Evolutionary conservation across 2,797 vertebrate species (phyloP), one percentile per base, ranked within the genome.

Genomic region (Tapirus indicus): DNA sequence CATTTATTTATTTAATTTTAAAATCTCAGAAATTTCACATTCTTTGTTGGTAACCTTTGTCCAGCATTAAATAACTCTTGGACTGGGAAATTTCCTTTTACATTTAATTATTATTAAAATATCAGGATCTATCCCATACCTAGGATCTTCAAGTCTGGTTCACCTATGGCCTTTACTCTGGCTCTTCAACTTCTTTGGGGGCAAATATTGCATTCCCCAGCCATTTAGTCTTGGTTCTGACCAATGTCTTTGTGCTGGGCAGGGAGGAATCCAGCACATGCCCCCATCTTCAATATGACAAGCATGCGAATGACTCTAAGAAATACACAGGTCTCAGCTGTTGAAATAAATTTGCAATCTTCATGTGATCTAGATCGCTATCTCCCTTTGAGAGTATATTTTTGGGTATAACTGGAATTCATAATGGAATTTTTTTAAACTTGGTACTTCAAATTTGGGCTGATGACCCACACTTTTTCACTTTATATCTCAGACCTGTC

Each of bases 221-320:
- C 9, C 1, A 5, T 4, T 32, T 8, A 25, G 60, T 29, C 41
- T 60, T 69, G 18, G 27, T 49, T 44, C 27, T 2, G 58, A 29
- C 2, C 17, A 2, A 1, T 3, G 29, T 16, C 35, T 47, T 6
- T 21, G 38, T 16, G 56, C 6, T 0, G 18, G 1, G 1, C 23
- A 7, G 5, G 7, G 3, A n/a, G 4, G 7, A 32, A 16, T 5
- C n/a, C 62, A 54, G 6, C 16, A 2, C 4, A 3, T 0, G 1
- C 29, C 9, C 13, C 5, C 20, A 8, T 52, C 77, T 32, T 66
- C 71, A 54, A 41, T 6, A 49, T 1, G 3, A 12, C 0, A 29
- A 6, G 14, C 6, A 5, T 16, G 13, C 3, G 13, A 64, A 38
- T 0, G 13, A 16, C 27, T 27, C 27, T 13, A 62, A 62, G 62